Evolutionary conservation across 2,113 vertebrate genomes (phyloP).

Genomic region (Dolichotis patagonum): DNA sequence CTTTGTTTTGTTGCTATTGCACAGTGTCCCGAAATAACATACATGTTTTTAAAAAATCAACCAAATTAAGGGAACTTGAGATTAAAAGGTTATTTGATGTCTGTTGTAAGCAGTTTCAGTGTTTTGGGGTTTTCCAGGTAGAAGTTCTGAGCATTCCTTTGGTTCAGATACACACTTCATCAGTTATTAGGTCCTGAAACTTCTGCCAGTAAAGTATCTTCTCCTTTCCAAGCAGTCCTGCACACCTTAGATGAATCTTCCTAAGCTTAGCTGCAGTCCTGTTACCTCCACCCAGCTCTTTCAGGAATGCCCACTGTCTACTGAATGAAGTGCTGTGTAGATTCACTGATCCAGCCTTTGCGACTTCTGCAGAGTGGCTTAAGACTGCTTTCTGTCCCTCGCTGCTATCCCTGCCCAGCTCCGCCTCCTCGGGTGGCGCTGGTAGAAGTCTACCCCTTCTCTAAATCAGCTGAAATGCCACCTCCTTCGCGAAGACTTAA

Average conservation of each 20-base stretch:
- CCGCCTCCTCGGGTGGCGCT: not conserved
- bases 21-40: not conserved
- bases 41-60: not conserved
- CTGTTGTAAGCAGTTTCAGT: not conserved
- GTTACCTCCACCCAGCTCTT: not conserved
- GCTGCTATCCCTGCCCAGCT: not conserved
- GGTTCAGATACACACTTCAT: not conserved
- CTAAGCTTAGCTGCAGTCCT: not conserved
- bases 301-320: not conserved
- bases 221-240: not conserved
- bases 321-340: not conserved
- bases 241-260: not conserved
- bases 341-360: not conserved
- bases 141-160: conserved; percentile 18
- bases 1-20: not conserved
- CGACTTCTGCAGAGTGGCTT: not conserved
- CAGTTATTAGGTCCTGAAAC: not conserved
- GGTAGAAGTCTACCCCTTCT: not conserved
- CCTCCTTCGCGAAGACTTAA: not conserved
- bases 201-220: conserved; percentile 8
- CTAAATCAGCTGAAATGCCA: not conserved
- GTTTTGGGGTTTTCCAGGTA: conserved; percentile 32
- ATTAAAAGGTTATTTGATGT: conserved; percentile 36
- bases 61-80: conserved; percentile 6
- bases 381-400: not conserved